Conservation (phyloP, 2,113 vertebrate species). For the Mesocricetus auratus region DNA sequence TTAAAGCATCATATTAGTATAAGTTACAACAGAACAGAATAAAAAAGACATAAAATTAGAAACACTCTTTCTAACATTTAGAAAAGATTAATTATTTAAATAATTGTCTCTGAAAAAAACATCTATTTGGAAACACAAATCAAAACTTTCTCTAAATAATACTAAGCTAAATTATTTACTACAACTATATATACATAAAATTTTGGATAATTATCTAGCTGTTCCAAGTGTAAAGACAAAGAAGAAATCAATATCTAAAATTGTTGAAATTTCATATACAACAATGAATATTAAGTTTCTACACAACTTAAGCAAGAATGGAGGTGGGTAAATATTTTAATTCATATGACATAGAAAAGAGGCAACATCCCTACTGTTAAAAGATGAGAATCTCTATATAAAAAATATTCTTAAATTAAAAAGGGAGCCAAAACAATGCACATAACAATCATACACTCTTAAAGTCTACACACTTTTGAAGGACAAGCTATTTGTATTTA, state of each 20-base stretch:
- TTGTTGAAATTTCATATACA: not conserved
- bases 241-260: not conserved
- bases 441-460: not conserved
- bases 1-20: not conserved
- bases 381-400: not conserved
- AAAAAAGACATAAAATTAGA: not conserved
- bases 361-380: not conserved
- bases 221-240: not conserved
- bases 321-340: not conserved
- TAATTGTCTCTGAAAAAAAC: not conserved
- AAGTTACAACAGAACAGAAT: not conserved
- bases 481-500: not conserved
- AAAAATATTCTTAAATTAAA: not conserved
- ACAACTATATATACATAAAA: not conserved
- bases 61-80: not conserved
- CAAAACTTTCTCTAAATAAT: not conserved
- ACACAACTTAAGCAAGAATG: not conserved
- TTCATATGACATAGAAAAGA: not conserved
- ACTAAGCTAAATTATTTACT: not conserved
- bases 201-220: not conserved
- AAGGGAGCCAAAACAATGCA: not conserved
- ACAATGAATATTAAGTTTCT: not conserved
- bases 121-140: not conserved
- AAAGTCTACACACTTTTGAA: not conserved
- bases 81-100: not conserved